Conservation (phyloP, 2,113 vertebrate species). For the Struthidea cinerea region DNA sequence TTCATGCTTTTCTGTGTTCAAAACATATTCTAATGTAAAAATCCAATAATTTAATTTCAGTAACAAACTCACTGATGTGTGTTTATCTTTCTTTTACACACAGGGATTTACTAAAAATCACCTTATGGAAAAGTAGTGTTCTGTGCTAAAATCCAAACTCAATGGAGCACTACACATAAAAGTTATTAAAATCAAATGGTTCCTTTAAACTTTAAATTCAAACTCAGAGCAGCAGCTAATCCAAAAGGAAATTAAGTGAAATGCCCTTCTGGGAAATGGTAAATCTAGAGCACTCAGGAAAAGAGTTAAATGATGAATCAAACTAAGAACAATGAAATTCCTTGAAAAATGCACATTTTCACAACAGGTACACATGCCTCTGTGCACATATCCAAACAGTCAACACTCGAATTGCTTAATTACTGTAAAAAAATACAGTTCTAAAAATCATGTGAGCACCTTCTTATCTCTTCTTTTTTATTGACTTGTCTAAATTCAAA, state of each 20-base stretch:
- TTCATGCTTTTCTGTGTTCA: slow-evolving; percentile 73
- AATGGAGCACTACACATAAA: slow-evolving; percentile 78
- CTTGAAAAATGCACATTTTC: background rate
- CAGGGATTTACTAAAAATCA: slow-evolving; percentile 86
- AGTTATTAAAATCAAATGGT: slow-evolving; percentile 85
- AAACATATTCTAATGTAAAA: slow-evolving; percentile 81
- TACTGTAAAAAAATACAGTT: background rate
- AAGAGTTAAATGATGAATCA: slow-evolving; percentile 14
- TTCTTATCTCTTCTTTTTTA: background rate
- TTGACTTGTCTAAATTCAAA: background rate
- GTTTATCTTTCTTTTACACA: slow-evolving; percentile 89
- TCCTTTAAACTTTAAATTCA: slow-evolving; percentile 82
- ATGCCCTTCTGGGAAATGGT: slow-evolving; percentile 53
- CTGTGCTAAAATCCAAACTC: slow-evolving; percentile 78
- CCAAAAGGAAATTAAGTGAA: slow-evolving; percentile 74
- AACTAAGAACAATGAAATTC: slow-evolving; percentile 11
- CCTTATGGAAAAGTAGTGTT: slow-evolving; percentile 80
- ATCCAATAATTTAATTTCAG: slow-evolving; percentile 87
- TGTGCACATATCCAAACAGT: background rate
- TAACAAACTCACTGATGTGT: slow-evolving; percentile 85
- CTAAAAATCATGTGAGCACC: background rate
- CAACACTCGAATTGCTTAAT: background rate
- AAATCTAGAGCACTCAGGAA: slow-evolving; percentile 12
- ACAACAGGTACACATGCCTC: background rate
- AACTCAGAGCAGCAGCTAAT: slow-evolving; percentile 74